phyloP scores from a whole-genome alignment of 2,113 vertebrate species.

The Xiphorhynchus elegans region DNA sequence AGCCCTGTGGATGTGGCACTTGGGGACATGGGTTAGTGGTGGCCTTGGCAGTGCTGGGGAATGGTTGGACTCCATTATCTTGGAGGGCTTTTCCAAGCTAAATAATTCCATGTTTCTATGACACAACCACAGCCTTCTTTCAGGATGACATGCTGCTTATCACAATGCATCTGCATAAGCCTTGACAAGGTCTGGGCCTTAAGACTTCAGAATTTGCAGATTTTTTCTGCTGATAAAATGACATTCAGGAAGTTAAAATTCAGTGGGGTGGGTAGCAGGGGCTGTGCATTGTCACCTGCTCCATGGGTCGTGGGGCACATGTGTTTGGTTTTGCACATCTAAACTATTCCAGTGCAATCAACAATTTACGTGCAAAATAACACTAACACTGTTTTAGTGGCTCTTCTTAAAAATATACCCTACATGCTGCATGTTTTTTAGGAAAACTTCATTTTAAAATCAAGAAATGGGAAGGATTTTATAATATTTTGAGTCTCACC shows the following conservation, averaged over 20 bases:
- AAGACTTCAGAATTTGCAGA: background rate
- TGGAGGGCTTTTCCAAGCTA: background rate
- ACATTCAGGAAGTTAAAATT: background rate
- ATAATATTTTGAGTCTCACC: background rate
- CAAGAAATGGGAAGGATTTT: background rate
- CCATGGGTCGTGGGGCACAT: accelerated
- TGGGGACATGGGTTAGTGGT: background rate
- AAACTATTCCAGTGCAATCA: background rate
- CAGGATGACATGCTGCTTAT: background rate
- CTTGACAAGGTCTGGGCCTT: background rate
- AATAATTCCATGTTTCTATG: accelerated
- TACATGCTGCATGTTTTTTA: accelerated
- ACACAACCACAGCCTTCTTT: too few relatives aligned
- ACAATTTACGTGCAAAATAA: background rate
- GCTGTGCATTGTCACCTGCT: background rate
- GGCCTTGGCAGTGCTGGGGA: background rate
- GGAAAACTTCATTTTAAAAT: background rate
- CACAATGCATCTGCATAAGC: background rate
- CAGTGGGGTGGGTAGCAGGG: accelerated
- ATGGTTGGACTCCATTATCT: accelerated
- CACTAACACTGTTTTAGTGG: background rate
- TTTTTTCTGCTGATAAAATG: background rate
- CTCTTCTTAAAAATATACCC: background rate
- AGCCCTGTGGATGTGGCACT: background rate
- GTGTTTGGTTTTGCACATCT: accelerated